These are phyloP conservation scores for Trichechus manatus DNA, from an alignment of 2,113 vertebrate genomes.

Conservation along the genomic window DNA sequence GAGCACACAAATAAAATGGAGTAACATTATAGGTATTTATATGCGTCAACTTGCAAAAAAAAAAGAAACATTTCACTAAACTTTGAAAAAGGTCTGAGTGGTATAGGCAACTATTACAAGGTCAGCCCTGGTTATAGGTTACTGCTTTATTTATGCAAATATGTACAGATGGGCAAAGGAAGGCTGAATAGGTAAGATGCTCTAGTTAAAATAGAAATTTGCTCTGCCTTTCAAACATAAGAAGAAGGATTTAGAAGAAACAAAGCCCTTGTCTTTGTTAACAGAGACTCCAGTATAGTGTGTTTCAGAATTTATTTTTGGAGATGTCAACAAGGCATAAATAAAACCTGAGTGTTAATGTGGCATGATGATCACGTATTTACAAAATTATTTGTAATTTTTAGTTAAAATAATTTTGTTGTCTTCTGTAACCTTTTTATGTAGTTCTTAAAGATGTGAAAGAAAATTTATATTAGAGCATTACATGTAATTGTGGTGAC, in stretches of 20 bases:
- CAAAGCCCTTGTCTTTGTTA: background rate
- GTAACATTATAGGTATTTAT: background rate
- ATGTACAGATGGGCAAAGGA: background rate
- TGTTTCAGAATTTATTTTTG: constrained; percentile 33
- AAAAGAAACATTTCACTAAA: background rate
- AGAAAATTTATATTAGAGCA: background rate
- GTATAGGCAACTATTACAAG: background rate
- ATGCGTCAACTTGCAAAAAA: background rate
- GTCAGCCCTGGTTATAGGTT: background rate
- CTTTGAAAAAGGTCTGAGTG: background rate
- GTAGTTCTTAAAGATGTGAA: constrained; percentile 49
- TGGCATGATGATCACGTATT: background rate
- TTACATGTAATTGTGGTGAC: constrained; percentile 43
- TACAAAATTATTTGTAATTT: constrained; percentile 15
- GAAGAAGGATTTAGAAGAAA: background rate
- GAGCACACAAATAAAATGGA: background rate
- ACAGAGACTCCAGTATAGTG: background rate
- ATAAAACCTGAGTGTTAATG: background rate
- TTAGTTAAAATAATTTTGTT: background rate
- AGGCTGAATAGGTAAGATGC: background rate
- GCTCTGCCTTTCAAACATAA: constrained; percentile 21
- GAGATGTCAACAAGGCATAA: background rate
- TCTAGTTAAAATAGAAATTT: constrained; percentile 30
- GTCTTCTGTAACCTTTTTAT: constrained; percentile 28
- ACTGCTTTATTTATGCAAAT: background rate